Evolutionary conservation across 1,140 invertebrate genomes (phyloP).

Genomic region (Magallana angulata): DNA sequence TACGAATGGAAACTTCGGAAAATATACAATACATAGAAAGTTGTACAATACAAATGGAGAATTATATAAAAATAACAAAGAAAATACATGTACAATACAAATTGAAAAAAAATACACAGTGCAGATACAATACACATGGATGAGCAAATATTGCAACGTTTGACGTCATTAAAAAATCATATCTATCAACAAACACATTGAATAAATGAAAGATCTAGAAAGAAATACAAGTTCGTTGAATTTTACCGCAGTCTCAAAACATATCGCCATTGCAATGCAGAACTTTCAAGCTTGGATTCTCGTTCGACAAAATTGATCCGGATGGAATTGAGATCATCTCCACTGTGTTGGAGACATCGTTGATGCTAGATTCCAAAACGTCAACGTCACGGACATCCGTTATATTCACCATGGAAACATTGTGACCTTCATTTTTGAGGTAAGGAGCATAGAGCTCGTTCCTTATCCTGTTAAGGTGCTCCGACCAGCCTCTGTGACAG

Average conservation of each 20-base stretch:
- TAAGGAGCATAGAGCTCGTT: slow-evolving; percentile 17
- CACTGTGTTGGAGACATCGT: neutral
- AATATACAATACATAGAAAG: no score
- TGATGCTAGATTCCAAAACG: neutral
- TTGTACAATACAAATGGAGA: no score
- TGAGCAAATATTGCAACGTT: no score
- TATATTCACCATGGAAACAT: neutral
- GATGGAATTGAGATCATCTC: neutral
- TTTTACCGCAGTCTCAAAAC: neutral
- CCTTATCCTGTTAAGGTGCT: neutral
- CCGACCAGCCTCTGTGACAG: neutral
- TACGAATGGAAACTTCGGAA: no score
- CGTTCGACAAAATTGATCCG: neutral
- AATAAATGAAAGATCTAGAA: neutral
- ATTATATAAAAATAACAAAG: no score
- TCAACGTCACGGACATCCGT: neutral
- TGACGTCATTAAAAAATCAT: no score
- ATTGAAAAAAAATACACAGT: no score
- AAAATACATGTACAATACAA: no score
- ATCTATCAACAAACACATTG: no score
- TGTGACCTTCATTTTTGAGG: neutral
- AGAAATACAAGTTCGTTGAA: neutral
- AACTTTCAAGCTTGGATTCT: neutral
- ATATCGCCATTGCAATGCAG: neutral
- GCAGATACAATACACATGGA: no score